Base-by-base conservation (phyloP, 2,113 vertebrate genomes). In the Syrrhaptes paradoxus region DNA sequence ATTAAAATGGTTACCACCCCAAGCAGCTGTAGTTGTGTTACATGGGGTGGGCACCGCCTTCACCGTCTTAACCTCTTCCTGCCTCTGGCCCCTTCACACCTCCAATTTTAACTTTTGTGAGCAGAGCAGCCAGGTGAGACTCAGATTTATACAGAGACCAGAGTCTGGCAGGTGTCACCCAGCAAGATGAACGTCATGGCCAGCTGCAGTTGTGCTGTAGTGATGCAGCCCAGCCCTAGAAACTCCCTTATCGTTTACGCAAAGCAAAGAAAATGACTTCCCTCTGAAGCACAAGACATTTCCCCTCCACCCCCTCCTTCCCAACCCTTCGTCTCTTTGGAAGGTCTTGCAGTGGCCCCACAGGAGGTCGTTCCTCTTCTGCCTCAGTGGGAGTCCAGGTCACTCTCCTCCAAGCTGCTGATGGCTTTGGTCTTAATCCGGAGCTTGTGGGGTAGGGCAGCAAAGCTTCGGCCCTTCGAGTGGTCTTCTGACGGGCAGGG, bases 371-470 rank as follows among this genome's bases (percentile, higher is more conserved):
- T 32, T 21, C 12, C 51, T 61, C 46, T 48, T 28, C 71, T 34
- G 17, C 59, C 32, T 94, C 88, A 95, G 9, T 21, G 59, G 7
- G 90, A 87, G 28, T 91, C 87, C 43, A 82, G 63, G 43, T 79
- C 57, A 4, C 26, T 31, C 22, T 90, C 87, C 38, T 91, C 89
- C 83, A 93, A 73, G 19, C 31, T n/a, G 17, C 65, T 62, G 9
- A 72, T 85, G 22, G 89, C 59, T 73, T 55, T 98, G 57, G 95
- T 96, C 79, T 99, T 99, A 78, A 99, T 96, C 52, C 97, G 95
- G 67, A 98, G 96, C 93, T 98, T 99, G 85, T 98, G 97, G 10
- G 98, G 98, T 62, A 98, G 95, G 6, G 97, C 97, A 11, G 97
- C 90, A 38, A 21, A 90, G 55, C 55, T 81, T 31, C 54, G 75